These are phyloP conservation scores for Arrhamphus sclerolepis DNA, from an alignment of 2,797 vertebrate species.

Conservation along the genomic window DNA sequence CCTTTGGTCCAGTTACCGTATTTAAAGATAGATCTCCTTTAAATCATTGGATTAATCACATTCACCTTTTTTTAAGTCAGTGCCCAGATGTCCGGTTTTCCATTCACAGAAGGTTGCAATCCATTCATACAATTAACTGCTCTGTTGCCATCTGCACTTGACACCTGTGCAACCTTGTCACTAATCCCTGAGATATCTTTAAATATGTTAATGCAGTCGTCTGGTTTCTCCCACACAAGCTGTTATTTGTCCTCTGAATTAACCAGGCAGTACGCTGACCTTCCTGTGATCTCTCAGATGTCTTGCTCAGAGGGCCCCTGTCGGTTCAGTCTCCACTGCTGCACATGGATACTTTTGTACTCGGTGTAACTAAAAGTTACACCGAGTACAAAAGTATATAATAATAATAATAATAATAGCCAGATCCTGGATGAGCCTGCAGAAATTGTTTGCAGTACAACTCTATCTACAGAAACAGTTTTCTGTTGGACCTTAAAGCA, in stretches of 20 bases:
- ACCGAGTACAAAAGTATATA: too few relatives aligned
- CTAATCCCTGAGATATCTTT: neutral
- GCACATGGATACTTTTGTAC: too few relatives aligned
- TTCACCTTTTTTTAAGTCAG: neutral
- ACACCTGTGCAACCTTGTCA: conserved; percentile 15
- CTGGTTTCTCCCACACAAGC: conserved; percentile 4
- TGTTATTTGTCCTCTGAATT: conserved; percentile 9
- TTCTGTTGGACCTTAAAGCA: too few relatives aligned
- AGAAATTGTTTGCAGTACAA: too few relatives aligned
- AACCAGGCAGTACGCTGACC: conserved; percentile 3
- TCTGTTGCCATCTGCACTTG: conserved; percentile 13
- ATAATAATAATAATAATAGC: too few relatives aligned
- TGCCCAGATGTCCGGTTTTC: conserved; percentile 38
- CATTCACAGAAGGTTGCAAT: conserved; percentile 29
- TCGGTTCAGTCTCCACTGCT: conserved; percentile 7
- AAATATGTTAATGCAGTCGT: neutral
- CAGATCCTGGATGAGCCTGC: too few relatives aligned
- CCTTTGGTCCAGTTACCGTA: neutral
- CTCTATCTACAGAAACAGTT: too few relatives aligned
- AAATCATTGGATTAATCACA: conserved; percentile 26
- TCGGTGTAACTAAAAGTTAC: too few relatives aligned
- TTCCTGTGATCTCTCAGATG: conserved; percentile 23
- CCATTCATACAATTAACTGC: neutral
- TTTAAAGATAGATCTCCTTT: conserved; percentile 24
- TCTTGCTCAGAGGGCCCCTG: conserved; percentile 6